phyloP scores from a whole-genome alignment of 1,140 invertebrate species.

The Rhagoletis zephyria region DNA sequence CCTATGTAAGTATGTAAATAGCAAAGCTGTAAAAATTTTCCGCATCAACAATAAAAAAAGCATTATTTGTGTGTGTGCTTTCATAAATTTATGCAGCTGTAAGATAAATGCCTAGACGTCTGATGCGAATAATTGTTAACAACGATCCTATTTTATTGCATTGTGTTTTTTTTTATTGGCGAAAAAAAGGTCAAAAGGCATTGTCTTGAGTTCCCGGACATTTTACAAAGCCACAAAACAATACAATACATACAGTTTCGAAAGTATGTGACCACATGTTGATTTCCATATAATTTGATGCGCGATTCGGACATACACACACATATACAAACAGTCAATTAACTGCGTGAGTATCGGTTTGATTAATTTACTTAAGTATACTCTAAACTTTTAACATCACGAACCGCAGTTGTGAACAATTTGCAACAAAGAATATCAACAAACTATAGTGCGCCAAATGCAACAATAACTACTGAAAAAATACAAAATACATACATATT shows the following conservation, averaged over 20 bases:
- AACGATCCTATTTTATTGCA: neutral
- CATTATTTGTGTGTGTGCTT: neutral
- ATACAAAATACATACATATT: no score
- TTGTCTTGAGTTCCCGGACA: neutral
- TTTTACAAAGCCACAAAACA: neutral
- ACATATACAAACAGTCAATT: neutral
- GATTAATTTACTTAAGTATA: slow-evolving; percentile 17
- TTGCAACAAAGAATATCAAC: neutral
- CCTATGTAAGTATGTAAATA: neutral
- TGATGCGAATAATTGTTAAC: neutral
- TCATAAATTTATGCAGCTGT: neutral
- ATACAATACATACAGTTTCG: neutral
- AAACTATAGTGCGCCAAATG: neutral
- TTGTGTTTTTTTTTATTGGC: neutral
- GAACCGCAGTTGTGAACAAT: neutral
- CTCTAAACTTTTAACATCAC: slow-evolving; percentile 12
- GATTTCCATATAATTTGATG: neutral
- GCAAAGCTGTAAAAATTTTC: neutral
- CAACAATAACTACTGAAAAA: neutral
- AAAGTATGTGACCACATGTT: neutral
- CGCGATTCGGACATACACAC: neutral
- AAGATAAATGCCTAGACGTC: neutral
- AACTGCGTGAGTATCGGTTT: slow-evolving; percentile 5
- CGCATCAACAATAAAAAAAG: neutral
- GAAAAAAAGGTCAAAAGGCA: neutral